Evolutionary conservation across 2,113 vertebrate species (phyloP), one percentile per base, ranked within the genome.

Genomic region (Cygnus atratus): DNA sequence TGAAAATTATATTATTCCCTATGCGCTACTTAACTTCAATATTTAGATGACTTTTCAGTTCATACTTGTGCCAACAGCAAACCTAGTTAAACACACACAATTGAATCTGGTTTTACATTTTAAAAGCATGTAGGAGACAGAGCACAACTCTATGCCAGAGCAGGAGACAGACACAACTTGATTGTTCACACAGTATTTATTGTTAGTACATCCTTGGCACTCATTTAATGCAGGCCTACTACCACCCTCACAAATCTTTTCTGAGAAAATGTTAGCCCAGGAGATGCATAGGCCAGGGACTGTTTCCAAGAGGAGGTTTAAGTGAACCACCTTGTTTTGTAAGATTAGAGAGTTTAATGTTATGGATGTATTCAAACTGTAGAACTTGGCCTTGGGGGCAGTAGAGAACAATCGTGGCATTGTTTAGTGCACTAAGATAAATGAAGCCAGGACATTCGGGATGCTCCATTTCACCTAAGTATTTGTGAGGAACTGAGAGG

Each of bases 391-490:
- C n/a, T 77, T 1, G 0, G 37, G 62, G 8, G 13, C 59, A 92
- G 59, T 0, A 0, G 8, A 14, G 8, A 88, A 66, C 26, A n/a
- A 67, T 82, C 21, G 35, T 29, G 33, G 20, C 1, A 0, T 41
- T 91, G 44, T 66, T 66, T 62, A 31, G 41, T 74, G 28, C 16
- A 37, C 37, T 31, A 66, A 8, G 11, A 70, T 54, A 43, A 77
- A 92, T 76, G 79, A 35, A 66, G 26, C 19, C 15, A 77, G 29
- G 59, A 50, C 24, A 58, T 55, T 78, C 33, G 28, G 21, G 28
- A 58, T 1, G 2, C 3, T 20, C 21, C 14, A 46, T 75, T 77
- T 87, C 11, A 37, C 31, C 21, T 55, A 37, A 83, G 70, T 9
- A 14, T 63, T 93, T 76, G 26, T 54, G 59, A 91, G 10, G 6